phyloP scores from a whole-genome alignment of 2,797 vertebrate genomes.

The Helarctos malayanus region DNA sequence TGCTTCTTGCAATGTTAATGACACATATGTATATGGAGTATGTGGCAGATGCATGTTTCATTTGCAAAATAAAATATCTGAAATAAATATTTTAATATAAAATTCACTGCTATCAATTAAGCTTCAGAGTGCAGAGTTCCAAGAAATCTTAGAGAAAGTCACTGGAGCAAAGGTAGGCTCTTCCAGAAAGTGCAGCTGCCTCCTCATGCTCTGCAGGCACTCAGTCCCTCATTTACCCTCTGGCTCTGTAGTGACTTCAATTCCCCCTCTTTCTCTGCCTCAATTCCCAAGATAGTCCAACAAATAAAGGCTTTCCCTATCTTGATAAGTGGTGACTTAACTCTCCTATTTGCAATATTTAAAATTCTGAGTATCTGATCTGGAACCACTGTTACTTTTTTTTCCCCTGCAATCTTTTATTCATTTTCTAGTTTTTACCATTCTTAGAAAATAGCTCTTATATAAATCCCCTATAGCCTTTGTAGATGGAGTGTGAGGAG shows the following conservation, averaged over 20 bases:
- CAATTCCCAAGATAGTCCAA: not conserved
- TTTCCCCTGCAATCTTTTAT: not conserved
- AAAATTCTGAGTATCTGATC: not conserved
- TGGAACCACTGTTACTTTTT: not conserved
- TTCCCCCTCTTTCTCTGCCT: not conserved
- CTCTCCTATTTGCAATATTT: not conserved
- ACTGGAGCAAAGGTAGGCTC: not conserved
- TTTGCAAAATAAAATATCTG: constrained; percentile 21
- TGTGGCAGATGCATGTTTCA: not conserved
- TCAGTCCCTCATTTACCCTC: not conserved
- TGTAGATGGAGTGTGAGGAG: not conserved
- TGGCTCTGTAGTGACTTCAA: not conserved
- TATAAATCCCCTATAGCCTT: not conserved
- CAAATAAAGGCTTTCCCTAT: not conserved
- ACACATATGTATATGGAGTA: not conserved
- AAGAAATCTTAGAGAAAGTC: not conserved
- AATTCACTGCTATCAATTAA: not conserved
- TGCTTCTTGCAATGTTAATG: not conserved
- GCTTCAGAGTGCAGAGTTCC: not conserved
- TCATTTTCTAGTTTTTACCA: not conserved
- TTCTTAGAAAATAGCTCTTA: not conserved
- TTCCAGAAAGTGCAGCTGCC: not conserved
- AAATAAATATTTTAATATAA: not conserved
- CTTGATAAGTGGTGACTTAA: not conserved
- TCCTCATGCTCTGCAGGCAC: not conserved